A percentile compares a stretch with the other conserved stretches of the same genome.
Conservation (phyloP, 1,140 invertebrate species). For the Helicoverpa armigera region DNA sequence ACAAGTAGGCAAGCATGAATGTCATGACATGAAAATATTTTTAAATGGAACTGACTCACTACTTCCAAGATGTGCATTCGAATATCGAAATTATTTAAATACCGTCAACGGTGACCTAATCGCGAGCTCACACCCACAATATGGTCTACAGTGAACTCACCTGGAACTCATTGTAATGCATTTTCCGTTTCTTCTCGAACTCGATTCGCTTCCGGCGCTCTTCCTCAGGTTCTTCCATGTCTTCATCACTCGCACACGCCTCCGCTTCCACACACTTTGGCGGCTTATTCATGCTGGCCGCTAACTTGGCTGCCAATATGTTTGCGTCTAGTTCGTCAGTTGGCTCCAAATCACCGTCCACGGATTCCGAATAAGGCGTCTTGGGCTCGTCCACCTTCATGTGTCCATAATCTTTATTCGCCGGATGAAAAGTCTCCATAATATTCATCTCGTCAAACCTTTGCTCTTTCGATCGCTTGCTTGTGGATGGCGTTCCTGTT, state of each 20-base stretch:
- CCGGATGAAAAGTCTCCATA: slow-evolving; percentile 98
- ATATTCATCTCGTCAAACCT: slow-evolving; percentile 99
- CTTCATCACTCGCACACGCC: slow-evolving; percentile 87
- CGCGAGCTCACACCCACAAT: slow-evolving; percentile 24
- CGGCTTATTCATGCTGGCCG: slow-evolving; percentile 84
- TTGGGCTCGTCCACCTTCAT: slow-evolving; percentile 99
- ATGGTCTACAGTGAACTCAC: slow-evolving; percentile 54
- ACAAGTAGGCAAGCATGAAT: no score
- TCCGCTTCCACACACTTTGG: slow-evolving; percentile 74
- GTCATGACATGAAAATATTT: no score
- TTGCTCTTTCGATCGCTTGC: slow-evolving; percentile 92
- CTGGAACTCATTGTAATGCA: slow-evolving; percentile 99
- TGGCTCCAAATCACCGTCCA: slow-evolving; percentile 90
- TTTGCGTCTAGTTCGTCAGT: slow-evolving; percentile 92
- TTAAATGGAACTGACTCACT: background rate
- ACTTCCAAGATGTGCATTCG: background rate
- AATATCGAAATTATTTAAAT: background rate
- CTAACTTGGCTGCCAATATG: slow-evolving; percentile 91
- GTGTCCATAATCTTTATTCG: slow-evolving; percentile 99
- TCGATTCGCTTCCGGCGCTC: slow-evolving; percentile 90
- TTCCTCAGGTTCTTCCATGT: slow-evolving; percentile 89
- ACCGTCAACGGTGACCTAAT: slow-evolving; percentile 46
- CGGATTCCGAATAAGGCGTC: slow-evolving; percentile 95
- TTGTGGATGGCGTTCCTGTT: slow-evolving; percentile 73
- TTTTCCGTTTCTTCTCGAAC: slow-evolving; percentile 97